Base-by-base conservation (phyloP, 2,888 invertebrate species). In the Caenorhabditis wallacei region DNA sequence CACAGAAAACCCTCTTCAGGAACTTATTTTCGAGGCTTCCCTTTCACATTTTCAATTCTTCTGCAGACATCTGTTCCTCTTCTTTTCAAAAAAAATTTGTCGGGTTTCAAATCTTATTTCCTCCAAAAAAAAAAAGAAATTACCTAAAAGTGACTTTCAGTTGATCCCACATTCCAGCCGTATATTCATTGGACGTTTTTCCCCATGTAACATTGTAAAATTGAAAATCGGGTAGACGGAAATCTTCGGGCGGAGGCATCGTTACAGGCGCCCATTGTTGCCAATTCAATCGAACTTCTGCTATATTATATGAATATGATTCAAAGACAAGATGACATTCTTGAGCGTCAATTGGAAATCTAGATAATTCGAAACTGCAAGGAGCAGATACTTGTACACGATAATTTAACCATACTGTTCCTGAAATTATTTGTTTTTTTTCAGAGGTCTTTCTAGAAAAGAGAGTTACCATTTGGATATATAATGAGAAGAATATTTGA, bases 151-250 rank as follows among this genome's bases (percentile, higher is more conserved):
- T 91, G 63, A 92, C 91, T 69, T 88, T 89, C 56, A 91, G 72
- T 79, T 91, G 91, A 81, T 91, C 91, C 91, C 91, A 91, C 83
- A 87, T 88, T 2, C 91, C 91, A 18, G 90, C 90, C 20, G 89
- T 90, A 69, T 90, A 90, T 56, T 89, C 85, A 37, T 87, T 85
- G 16, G 82, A 79, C 11, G 85, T 84, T 26, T 87, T 86, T n/a
- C 83, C 86, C 89, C 90, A 90, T n/a, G 88, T 87, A 22, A 90
- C 89, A 80, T 90, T 91, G 84, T 88, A 89, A 76, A 89, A 91
- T 72, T 89, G 89, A 66, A 91, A 91, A 64, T 91, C 91, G 0
- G 91, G 91, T 59, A 91, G 76, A 37, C 87, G 84, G 40, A 87
- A 84, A 22, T 86, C 89, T 59, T 89, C 90, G 0, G 88, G 82